Conservation (phyloP, 2,888 invertebrate genomes). For the Galeopsomyia nigrocyanea region DNA sequence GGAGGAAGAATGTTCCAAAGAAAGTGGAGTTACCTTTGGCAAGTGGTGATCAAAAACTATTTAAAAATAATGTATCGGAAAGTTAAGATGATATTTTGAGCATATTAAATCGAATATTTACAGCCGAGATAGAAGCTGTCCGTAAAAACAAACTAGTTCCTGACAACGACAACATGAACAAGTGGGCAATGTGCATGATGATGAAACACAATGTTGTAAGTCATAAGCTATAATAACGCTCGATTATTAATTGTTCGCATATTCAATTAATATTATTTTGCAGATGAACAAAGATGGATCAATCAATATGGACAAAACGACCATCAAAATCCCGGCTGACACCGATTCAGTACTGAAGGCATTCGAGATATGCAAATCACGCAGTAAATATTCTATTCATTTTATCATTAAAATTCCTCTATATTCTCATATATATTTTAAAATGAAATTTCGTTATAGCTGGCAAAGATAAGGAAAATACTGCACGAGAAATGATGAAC, state of each 20-base stretch:
- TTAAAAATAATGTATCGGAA: background rate
- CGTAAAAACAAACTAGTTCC: background rate
- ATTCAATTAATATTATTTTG: background rate
- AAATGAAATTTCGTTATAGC: conserved; percentile 9
- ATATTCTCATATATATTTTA: no score
- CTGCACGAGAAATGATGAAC: conserved; percentile 9
- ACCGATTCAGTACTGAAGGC: background rate
- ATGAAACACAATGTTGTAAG: background rate
- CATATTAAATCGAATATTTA: background rate
- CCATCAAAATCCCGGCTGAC: background rate
- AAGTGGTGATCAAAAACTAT: background rate
- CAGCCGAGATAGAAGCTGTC: background rate
- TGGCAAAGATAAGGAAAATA: background rate
- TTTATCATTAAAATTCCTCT: background rate
- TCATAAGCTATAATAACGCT: background rate
- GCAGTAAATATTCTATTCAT: background rate
- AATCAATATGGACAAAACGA: background rate
- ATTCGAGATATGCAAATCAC: background rate
- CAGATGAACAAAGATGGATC: conserved; percentile 8
- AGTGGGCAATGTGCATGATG: background rate
- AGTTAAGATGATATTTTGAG: background rate
- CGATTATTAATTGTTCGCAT: background rate
- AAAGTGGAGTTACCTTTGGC: background rate
- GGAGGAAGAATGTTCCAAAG: background rate
- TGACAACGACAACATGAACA: background rate